These are phyloP conservation scores for Takifugu bimaculatus DNA, from an alignment of 2,113 vertebrate genomes.

Conservation along the genomic window DNA sequence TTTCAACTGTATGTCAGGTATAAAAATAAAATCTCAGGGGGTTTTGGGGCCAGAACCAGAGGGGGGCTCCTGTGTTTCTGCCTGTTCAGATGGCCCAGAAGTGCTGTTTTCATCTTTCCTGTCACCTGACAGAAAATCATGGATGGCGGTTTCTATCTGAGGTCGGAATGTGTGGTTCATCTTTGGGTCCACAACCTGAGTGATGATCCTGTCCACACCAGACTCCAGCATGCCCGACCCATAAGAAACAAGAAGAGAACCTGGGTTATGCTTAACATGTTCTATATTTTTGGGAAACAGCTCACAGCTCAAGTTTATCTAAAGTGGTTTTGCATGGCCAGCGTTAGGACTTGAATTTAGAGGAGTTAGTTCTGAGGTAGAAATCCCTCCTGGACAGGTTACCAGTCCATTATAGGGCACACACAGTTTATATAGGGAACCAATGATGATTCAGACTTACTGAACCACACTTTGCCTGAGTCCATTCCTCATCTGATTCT, in stretches of 20 bases:
- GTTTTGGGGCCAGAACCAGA: conserved; percentile 80
- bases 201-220: conserved; percentile 97
- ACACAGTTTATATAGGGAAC: no score
- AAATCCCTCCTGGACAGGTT: no score
- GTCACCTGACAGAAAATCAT: conserved; percentile 89
- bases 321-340: no score
- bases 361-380: no score
- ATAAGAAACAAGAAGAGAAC: neutral
- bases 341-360: no score
- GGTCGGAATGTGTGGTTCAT: conserved; percentile 97
- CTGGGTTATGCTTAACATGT: neutral
- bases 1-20: neutral
- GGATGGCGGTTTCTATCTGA: conserved; percentile 94
- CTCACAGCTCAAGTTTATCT: no score
- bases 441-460: conserved; percentile 73
- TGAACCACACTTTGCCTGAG: conserved; percentile 93
- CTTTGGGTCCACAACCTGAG: conserved; percentile 97
- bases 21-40: conserved; percentile 76
- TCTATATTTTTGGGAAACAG: no score
- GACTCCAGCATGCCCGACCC: conserved; percentile 98
- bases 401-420: no score
- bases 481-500: conserved; percentile 93
- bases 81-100: conserved; percentile 76
- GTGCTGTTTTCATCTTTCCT: conserved; percentile 82
- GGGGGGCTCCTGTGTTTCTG: conserved; percentile 79